A percentile compares a stretch with the other conserved stretches of the same genome.
phyloP scores from a whole-genome alignment of 2,113 vertebrate species.

The Nestor notabilis region DNA sequence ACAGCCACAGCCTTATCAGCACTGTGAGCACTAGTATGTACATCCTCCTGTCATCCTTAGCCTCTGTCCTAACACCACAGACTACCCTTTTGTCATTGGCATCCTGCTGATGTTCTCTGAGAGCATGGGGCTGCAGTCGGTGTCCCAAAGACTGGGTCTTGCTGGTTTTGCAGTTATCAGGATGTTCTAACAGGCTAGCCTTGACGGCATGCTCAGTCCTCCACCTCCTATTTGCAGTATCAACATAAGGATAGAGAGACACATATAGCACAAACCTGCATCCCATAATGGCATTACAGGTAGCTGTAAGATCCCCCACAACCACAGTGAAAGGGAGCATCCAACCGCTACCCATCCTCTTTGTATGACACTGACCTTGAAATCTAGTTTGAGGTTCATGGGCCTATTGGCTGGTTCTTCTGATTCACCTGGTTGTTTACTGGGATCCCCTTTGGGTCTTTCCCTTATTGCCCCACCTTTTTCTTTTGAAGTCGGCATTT shows the following conservation, averaged over 20 bases:
- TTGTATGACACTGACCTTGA: neutral
- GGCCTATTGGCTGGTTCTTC: neutral
- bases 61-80: neutral
- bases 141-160: neutral
- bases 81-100: neutral
- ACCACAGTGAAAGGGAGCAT: neutral
- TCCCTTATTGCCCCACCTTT: fast-evolving
- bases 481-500: neutral
- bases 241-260: neutral
- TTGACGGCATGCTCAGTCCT: neutral
- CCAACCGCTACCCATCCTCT: neutral
- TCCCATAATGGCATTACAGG: neutral
- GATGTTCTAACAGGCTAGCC: neutral
- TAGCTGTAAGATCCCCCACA: neutral
- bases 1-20: neutral
- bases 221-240: neutral
- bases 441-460: neutral
- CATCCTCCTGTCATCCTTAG: neutral
- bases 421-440: neutral
- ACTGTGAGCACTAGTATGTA: neutral
- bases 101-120: neutral
- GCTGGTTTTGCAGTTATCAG: neutral
- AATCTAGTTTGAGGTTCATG: neutral
- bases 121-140: neutral
- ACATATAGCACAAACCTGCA: neutral